Evolutionary conservation across 2,113 vertebrate genomes (phyloP), one percentile per base, ranked within the genome.

Genomic region (Nothobranchius kuhntae): DNA sequence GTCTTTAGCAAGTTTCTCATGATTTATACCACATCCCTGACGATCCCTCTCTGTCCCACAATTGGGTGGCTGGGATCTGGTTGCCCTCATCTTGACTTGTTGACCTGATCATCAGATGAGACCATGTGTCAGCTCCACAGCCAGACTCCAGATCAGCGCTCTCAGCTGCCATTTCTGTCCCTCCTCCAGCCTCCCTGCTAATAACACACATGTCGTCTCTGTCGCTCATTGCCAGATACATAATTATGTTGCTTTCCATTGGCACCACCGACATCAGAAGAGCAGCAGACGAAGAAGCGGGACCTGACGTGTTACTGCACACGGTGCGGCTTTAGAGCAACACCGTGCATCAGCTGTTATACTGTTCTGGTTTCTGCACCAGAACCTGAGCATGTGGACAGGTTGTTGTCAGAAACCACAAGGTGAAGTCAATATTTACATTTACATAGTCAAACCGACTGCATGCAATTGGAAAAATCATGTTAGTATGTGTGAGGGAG

Each of bases 181-280:
- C 48, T 60, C 44, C 51, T 76, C 58, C 71, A 80, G 80, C 77
- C 54, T 65, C 66, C 74, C 82, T 51, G 35, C 69, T 53, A 55
- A 51, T 69, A 12, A 2, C 73, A 52, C 78, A 68, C 73, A 68
- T 40, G 68, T 75, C 57, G 1, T 40, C 68, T 55, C 13, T 10
- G 2, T 10, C 15, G 1, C 48, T 58, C 54, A 17, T 58, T 63
- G 66, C 77, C 86, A 78, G 61, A 68, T 48, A 54, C 71, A 26
- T 68, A 69, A 65, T 73, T 64, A 64, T 46, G 17, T 48, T 21
- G 17, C 65, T 75, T 62, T 45, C 62, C 30, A 50, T 36, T 50
- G 42, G 68, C 71, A 59, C 40, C 26, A 0, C 8, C 47, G 53
- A 53, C 65, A 64, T 61, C 61, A 24, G 48, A 71, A 7, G 50